Percentiles rank a stretch among this genome's conserved stretches.
These are phyloP conservation scores for Zaprionus inermis DNA, from an alignment of 1,140 invertebrate genomes.

Conservation along the genomic window DNA sequence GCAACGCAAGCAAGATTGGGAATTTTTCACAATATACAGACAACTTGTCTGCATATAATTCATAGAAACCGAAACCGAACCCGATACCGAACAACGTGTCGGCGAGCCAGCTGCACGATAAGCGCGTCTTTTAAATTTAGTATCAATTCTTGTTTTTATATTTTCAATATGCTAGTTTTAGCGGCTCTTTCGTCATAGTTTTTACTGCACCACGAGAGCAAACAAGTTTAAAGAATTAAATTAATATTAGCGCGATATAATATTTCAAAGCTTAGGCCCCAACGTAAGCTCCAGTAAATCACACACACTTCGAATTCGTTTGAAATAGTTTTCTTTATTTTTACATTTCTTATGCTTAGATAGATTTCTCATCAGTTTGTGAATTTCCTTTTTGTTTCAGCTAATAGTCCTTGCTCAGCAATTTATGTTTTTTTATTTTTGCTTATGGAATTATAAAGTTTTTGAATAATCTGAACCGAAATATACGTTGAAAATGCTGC, in stretches of 20 bases:
- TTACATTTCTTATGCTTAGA: conserved; percentile 58
- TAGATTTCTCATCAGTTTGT: conserved; percentile 56
- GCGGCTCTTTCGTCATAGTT: neutral
- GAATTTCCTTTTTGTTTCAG: conserved; percentile 61
- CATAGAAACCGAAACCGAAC: conserved; percentile 5
- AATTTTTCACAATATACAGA: conserved; percentile 44
- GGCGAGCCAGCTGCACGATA: conserved; percentile 3
- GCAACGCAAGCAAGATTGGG: conserved; percentile 25
- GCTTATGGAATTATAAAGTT: conserved; percentile 39
- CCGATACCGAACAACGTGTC: conserved; percentile 18
- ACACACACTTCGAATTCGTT: conserved; percentile 5
- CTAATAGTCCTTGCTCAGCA: conserved; percentile 80
- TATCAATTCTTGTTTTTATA: conserved; percentile 9
- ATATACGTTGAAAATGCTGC: conserved; percentile 35
- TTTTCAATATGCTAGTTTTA: neutral
- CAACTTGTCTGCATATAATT: conserved; percentile 30
- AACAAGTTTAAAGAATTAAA: neutral
- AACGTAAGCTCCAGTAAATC: neutral
- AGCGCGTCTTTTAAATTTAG: neutral
- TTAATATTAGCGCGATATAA: neutral
- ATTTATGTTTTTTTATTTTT: conserved; percentile 10
- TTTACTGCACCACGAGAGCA: neutral
- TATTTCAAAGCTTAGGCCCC: neutral
- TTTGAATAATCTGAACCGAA: conserved; percentile 21
- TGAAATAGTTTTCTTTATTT: conserved; percentile 70